Base-by-base conservation (phyloP, 2,888 invertebrate species). In the Anoncus sp. region DNA sequence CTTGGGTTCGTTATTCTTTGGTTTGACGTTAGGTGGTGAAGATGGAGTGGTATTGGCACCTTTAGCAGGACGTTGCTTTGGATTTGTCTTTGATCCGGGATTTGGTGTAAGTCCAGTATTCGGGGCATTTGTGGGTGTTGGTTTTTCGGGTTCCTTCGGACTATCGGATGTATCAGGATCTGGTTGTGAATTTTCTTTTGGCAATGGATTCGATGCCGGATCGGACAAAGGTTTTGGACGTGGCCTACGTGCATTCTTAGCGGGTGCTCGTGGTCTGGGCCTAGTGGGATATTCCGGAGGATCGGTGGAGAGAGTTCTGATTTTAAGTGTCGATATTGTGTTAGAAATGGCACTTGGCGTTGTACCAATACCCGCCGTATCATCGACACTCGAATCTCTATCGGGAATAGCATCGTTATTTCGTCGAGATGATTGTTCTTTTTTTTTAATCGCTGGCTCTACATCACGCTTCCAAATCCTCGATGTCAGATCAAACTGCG, bases 381-480 rank as follows among this genome's bases (percentile, higher is more conserved):
- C 57, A 40, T 74, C 69, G 49, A 35, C 24, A 71, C 16, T 40
- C 43, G 74, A 31, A 66, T 80, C 75, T 59, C 62, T 62, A 63
- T 75, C 73, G 4, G 79, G 70, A 72, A 75, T 76, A 62, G 71
- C 81, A 45, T 78, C 78, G 27, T 81, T 78, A 65, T 75, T 75
- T 57, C 75, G 77, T 20, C 51, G 71, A 20, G 74, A n/a, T 14
- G 67, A 18, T 65, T 31, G 27, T 70, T 60, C 45, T 60, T 57
- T 76, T 75, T 77, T 78, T 74, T 53, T 77, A 45, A 43, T 9
- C 22, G 59, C 65, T 24, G 66, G 79, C 70, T 74, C 57, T 70
- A 76, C 75, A 18, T 75, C 79, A 20, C 83, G 81, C 24, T 82
- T 83, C 78, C 78, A 78, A 60, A 81, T 74, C 75, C 78, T 77